Evolutionary conservation across 2,797 vertebrate species (phyloP).

Genomic region (Spatula versicolor): DNA sequence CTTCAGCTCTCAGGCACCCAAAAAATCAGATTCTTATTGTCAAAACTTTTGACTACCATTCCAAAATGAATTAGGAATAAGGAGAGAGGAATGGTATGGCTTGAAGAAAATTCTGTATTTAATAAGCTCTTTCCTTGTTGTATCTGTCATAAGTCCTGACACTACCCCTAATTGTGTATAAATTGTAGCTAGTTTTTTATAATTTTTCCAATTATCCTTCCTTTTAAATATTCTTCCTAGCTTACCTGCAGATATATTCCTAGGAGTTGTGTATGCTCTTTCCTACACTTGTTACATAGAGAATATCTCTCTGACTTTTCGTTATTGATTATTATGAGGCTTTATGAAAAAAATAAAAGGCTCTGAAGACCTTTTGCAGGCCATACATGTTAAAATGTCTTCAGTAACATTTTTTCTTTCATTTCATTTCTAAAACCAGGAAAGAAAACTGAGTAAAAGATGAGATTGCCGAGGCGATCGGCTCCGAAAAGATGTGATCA

Average conservation of each 20-base stretch:
- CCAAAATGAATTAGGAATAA: neutral
- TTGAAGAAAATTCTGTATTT: neutral
- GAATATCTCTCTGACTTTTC: neutral
- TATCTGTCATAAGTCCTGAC: neutral
- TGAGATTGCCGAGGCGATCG: no score
- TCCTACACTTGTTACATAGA: neutral
- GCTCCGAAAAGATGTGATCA: no score
- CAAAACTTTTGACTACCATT: neutral
- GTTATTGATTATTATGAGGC: neutral
- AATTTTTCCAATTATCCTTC: neutral
- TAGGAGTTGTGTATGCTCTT: neutral
- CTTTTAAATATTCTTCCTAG: neutral
- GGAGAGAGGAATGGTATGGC: neutral
- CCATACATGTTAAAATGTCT: constrained; percentile 5
- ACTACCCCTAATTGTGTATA: neutral
- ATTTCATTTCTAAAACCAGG: neutral
- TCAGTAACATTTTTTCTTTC: neutral
- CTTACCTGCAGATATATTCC: neutral
- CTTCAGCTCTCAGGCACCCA: constrained; percentile 10
- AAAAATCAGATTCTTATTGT: constrained; percentile 11
- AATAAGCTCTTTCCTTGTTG: neutral
- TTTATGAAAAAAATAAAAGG: neutral
- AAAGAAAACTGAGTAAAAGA: neutral
- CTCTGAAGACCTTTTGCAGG: neutral
- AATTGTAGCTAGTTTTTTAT: neutral